These are phyloP conservation scores for Polyodon spathula DNA, from an alignment of 2,113 vertebrate species.

Conservation along the genomic window DNA sequence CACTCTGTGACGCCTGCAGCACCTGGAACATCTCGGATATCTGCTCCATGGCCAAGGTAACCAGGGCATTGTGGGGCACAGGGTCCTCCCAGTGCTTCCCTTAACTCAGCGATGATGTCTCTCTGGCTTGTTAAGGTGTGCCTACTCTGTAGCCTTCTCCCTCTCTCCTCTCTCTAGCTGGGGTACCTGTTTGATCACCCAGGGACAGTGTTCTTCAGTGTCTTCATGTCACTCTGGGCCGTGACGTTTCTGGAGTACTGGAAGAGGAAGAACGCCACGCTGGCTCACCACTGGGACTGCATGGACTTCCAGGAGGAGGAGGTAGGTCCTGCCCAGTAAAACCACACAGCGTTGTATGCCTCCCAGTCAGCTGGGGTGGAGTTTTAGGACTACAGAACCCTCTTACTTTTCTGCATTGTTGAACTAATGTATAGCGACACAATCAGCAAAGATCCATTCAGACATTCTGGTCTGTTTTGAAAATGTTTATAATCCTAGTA, in stretches of 20 bases:
- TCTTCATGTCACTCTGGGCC: constrained; percentile 73
- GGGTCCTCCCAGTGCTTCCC: too few relatives aligned
- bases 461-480: too few relatives aligned
- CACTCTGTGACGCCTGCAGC: constrained; percentile 58
- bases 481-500: too few relatives aligned
- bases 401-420: too few relatives aligned
- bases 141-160: neutral
- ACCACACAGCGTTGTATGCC: neutral
- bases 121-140: too few relatives aligned
- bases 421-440: too few relatives aligned
- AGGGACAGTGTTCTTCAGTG: constrained; percentile 63
- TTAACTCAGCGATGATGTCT: too few relatives aligned
- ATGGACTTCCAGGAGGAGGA: constrained; percentile 68
- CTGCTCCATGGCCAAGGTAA: constrained; percentile 68
- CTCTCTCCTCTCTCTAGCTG: constrained; percentile 34
- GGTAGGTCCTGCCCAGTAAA: constrained; percentile 24
- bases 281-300: constrained; percentile 69
- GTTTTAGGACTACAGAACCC: neutral
- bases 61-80: neutral
- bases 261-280: constrained; percentile 62
- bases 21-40: constrained; percentile 66
- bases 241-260: constrained; percentile 66
- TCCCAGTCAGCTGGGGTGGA: neutral
- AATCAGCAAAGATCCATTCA: too few relatives aligned
- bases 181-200: constrained; percentile 67